Conservation (phyloP, 2,113 vertebrate species). For the Rhinolophus ferrumequinum region DNA sequence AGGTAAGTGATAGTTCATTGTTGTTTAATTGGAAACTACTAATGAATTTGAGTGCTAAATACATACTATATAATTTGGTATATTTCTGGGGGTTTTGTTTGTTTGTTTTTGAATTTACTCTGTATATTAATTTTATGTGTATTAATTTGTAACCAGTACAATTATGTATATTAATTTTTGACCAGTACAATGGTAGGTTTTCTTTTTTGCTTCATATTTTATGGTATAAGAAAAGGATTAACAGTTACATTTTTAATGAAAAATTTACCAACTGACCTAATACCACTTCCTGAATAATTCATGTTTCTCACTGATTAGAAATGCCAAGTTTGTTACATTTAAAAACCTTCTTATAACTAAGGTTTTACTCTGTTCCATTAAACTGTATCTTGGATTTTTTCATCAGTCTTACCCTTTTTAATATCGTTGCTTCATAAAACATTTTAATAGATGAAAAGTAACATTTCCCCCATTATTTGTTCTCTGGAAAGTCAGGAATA, state of each 20-base stretch:
- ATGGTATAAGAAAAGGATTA: neutral
- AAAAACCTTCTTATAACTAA: neutral
- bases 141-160: neutral
- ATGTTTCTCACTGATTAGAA: slow-evolving; percentile 35
- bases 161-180: neutral
- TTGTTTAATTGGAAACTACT: slow-evolving; percentile 23
- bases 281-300: slow-evolving; percentile 13
- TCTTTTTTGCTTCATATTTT: neutral
- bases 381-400: slow-evolving; percentile 37
- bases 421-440: slow-evolving; percentile 52
- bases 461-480: neutral
- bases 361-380: slow-evolving; percentile 37
- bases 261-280: slow-evolving; percentile 20
- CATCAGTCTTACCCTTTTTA: slow-evolving; percentile 44
- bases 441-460: slow-evolving; percentile 24
- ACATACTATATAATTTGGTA: neutral
- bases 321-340: slow-evolving; percentile 52
- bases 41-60: neutral
- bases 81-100: neutral
- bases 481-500: slow-evolving; percentile 38
- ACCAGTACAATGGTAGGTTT: neutral
- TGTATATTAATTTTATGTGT: neutral
- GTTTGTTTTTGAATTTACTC: neutral
- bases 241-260: slow-evolving; percentile 51
- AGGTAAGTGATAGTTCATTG: neutral